Conservation (phyloP, 64 coral and sea anemone species). For the Stylophora pistillata region DNA sequence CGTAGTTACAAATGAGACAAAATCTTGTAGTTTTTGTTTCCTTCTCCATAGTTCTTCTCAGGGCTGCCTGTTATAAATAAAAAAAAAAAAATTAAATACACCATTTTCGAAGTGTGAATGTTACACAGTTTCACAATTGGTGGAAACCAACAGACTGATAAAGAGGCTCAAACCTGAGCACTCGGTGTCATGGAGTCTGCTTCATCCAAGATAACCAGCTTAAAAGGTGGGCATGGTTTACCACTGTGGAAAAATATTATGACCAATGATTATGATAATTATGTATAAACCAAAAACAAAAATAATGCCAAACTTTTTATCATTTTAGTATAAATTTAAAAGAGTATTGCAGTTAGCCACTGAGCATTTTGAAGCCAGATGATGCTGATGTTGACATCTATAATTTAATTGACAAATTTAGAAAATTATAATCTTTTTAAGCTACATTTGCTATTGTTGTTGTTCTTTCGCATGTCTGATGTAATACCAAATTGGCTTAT, state of each 20-base stretch:
- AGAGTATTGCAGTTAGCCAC: no score
- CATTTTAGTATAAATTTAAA: no score
- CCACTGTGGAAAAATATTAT: conserved; percentile 66
- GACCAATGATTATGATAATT: not conserved
- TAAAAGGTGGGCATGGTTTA: conserved; percentile 91
- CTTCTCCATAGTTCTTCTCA: conserved; percentile 98
- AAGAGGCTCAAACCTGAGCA: conserved; percentile 83
- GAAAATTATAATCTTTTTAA: no score
- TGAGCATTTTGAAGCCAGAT: no score
- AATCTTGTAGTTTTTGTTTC: conserved; percentile 97
- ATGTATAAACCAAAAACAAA: not conserved
- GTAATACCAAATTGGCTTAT: no score
- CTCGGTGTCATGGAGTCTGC: conserved; percentile 98
- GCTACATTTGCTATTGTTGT: no score
- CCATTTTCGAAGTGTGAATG: no score
- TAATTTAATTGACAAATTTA: no score
- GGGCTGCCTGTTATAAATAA: conserved; percentile 65
- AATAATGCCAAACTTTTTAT: no score
- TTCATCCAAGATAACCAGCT: conserved; percentile 96
- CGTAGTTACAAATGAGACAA: conserved; percentile 99
- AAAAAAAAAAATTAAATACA: not conserved
- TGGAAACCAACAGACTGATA: not conserved
- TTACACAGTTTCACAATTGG: not conserved
- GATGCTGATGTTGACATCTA: no score
- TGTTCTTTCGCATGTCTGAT: no score